Evolutionary conservation across 2,888 invertebrate genomes (phyloP), one percentile per base, ranked within the genome.

Genomic region (Tetanocera ferruginea): DNA sequence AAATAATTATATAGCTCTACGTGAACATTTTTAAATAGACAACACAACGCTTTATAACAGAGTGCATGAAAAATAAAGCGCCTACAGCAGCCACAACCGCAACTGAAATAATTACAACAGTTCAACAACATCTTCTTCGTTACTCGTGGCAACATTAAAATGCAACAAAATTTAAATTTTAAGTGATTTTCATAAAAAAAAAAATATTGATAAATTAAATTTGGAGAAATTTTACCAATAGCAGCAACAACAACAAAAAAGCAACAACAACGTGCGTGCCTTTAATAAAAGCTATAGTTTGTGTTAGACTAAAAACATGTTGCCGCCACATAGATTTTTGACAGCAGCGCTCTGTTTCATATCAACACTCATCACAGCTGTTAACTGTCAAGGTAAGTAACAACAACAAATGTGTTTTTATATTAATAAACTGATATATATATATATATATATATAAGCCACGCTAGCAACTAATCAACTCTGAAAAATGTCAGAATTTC

Each of bases 351-450:
- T 77, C 43, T 67, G 60, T 57, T 71, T 78, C 43, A 43, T 78
- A 43, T 76, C 76, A 64, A 62, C 75, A 71, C 57, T 78, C 51
- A 51, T 14, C 43, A 64, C 77, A 66, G 73, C 77, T 51, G 81
- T 73, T 73, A 77, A 71, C 51, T 62, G 79, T 74, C 81, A 81
- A 79, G 78, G 81, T 81, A 67, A 81, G 81, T 11, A 72, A 34
- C 31, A 72, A 70, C 11, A 51, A 60, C 4, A 66, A 17, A 17
- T 11, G 19, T 8, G 4, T 17, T n/a, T n/a, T n/a, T 11, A 70
- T 23, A 67, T 67, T 6, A 31, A 34, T 31, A 31, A 5, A 67
- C 11, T 14, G 34, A 67, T n/a, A 43, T 6, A 43, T 14, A 43
- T 11, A 28, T 28, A 66, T 6, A 66, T 14, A 1, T 23, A 25